Conservation (phyloP, 1,140 invertebrate genomes). For the Tetranychus urticae region DNA sequence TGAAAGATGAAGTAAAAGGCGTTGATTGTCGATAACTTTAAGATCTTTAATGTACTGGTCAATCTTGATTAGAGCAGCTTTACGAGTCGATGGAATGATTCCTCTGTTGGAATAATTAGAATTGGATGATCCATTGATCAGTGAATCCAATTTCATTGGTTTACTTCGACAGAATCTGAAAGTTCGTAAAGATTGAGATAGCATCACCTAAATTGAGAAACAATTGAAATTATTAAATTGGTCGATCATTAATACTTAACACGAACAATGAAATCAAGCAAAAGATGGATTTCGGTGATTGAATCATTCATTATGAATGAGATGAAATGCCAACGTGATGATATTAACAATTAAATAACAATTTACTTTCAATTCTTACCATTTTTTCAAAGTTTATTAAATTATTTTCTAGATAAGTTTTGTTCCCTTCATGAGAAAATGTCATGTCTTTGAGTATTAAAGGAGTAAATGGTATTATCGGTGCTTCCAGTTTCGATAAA, state of each 20-base stretch:
- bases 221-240: neutral
- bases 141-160: neutral
- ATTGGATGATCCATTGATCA: too few relatives aligned
- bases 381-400: conserved; percentile 76
- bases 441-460: conserved; percentile 66
- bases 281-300: neutral
- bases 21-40: conserved; percentile 30
- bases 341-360: neutral
- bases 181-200: neutral
- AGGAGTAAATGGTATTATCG: conserved; percentile 64
- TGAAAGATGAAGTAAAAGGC: conserved; percentile 27
- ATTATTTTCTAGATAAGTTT: conserved; percentile 47
- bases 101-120: too few relatives aligned
- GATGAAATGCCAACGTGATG: too few relatives aligned
- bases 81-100: too few relatives aligned
- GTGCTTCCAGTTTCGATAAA: conserved; percentile 48
- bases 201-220: neutral
- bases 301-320: too few relatives aligned
- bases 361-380: conserved; percentile 18
- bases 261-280: neutral
- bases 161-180: conserved; percentile 12
- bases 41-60: conserved; percentile 13
- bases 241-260: too few relatives aligned
- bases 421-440: conserved; percentile 72
- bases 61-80: neutral